phyloP scores from a whole-genome alignment of 1,140 invertebrate genomes.

The Globodera ellingtonae region DNA sequence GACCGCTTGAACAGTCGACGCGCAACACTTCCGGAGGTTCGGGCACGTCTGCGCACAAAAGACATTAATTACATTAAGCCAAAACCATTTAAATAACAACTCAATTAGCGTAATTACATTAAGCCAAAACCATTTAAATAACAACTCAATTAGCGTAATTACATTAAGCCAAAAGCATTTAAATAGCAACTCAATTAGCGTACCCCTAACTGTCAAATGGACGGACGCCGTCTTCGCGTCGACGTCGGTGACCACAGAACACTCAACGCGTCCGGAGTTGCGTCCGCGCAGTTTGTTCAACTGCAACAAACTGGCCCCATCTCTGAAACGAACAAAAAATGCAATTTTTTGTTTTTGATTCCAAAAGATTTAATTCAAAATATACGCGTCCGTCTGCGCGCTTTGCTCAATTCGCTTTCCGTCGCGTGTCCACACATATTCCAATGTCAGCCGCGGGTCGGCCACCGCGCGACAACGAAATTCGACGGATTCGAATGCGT shows the following conservation, averaged over 20 bases:
- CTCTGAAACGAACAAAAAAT: slow-evolving; percentile 40
- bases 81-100: neutral
- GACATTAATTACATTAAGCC: slow-evolving; percentile 39
- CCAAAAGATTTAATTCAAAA: neutral
- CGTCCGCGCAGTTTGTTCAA: slow-evolving; percentile 90
- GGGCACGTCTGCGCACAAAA: slow-evolving; percentile 77
- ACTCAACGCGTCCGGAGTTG: slow-evolving; percentile 92
- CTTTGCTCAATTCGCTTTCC: slow-evolving; percentile 67
- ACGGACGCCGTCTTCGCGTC: slow-evolving; percentile 80
- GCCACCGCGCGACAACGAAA: slow-evolving; percentile 88
- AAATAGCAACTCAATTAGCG: neutral
- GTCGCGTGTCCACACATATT: slow-evolving; percentile 81
- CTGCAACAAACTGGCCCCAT: slow-evolving; percentile 77
- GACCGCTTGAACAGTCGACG: slow-evolving; percentile 72
- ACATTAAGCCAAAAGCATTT: neutral
- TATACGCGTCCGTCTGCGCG: slow-evolving; percentile 27
- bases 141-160: too few species aligned
- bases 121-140: neutral
- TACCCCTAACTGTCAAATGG: slow-evolving; percentile 56
- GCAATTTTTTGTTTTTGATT: neutral
- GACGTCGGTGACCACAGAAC: slow-evolving; percentile 85
- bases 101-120: slow-evolving; percentile 21
- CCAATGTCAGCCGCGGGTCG: slow-evolving; percentile 78
- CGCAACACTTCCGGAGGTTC: slow-evolving; percentile 77
- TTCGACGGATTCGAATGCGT: slow-evolving; percentile 82